Base-by-base conservation (phyloP, 2,888 invertebrate genomes). In the Trachelus iudaicus region DNA sequence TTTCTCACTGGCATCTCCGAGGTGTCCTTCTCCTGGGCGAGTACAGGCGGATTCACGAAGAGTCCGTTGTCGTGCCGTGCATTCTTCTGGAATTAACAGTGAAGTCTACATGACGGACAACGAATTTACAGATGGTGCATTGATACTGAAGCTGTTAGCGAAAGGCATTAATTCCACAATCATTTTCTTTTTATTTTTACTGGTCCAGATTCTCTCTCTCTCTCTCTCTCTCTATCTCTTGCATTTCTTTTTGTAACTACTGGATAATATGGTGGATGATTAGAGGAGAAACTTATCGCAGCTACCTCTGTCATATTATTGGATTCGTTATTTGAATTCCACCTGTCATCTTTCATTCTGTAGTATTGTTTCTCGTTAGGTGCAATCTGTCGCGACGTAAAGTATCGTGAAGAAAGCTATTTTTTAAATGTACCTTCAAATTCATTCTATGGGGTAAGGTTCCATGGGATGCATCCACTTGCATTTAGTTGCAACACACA, bases 401-500 rank as follows among this genome's bases (percentile, higher is more conserved):
- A 73, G 75, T 71, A 69, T 73, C 56, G 56, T 83, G 82, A 84
- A 83, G 83, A 81, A 82, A 81, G 78, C 79, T 80, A 81, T 82
- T 82, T 82, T 81, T 82, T 80, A 85, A 85, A 88, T 90, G 88
- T 91, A 91, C 91, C 91, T 91, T 90, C 89, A 87, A 89, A 89
- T 87, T 90, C 87, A 88, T 89, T 89, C 87, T 88, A 88, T 86
- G 89, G 90, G 90, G 87, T 87, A 89, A 89, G 89, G 89, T 89
- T 90, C 91, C 91, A 90, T 84, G 85, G 91, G 91, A 90, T 90
- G 91, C 91, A 91, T 91, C 91, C 91, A 91, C 90, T 91, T 91
- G 91, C 90, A 88, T 91, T 91, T 91, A 91, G 91, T 91, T 89
- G 90, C 91, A 91, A 91, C 90, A 91, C 91, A 91, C 91, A 91